These are phyloP conservation scores for Drosophila arizonae DNA, from an alignment of 1,140 invertebrate species.

Conservation along the genomic window DNA sequence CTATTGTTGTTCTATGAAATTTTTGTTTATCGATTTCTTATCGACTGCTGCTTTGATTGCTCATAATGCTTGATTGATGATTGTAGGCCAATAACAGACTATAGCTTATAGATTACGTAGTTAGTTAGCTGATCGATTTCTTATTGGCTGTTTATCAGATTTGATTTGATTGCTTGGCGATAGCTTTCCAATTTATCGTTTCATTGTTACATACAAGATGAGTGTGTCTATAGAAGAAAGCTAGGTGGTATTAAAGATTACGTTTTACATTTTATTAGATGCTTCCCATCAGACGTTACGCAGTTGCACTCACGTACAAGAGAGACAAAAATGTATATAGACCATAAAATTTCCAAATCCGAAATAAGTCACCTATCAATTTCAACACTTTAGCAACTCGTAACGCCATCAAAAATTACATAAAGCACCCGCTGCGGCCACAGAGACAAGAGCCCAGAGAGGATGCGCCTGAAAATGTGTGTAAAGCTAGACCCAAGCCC, in stretches of 20 bases:
- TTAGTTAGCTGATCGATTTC: background rate
- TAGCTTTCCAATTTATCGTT: background rate
- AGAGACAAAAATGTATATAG: background rate
- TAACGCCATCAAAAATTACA: slow-evolving; percentile 42
- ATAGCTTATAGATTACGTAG: background rate
- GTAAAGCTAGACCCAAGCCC: slow-evolving; percentile 75
- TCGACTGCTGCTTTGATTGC: background rate
- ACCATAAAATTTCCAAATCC: slow-evolving; percentile 2
- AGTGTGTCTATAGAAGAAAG: slow-evolving; percentile 47
- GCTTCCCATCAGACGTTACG: slow-evolving; percentile 20
- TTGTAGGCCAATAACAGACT: background rate
- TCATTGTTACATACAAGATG: slow-evolving; percentile 69
- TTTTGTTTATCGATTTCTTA: background rate
- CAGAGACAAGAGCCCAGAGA: slow-evolving; percentile 32
- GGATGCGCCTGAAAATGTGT: slow-evolving; percentile 67
- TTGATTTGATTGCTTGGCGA: background rate
- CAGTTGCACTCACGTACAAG: slow-evolving; percentile 23
- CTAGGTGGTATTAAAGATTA: slow-evolving; percentile 29
- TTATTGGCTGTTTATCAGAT: background rate
- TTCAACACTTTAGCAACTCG: slow-evolving; percentile 39
- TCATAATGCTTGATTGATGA: background rate
- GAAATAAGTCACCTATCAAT: slow-evolving; percentile 12
- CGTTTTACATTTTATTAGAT: slow-evolving; percentile 7
- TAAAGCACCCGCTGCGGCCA: slow-evolving; percentile 28
- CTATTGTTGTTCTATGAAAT: background rate